Percentiles rank a stretch among this genome's conserved stretches.
Evolutionary conservation across 2,797 vertebrate species (phyloP).

Genomic region (Lycodopsis pacificus): DNA sequence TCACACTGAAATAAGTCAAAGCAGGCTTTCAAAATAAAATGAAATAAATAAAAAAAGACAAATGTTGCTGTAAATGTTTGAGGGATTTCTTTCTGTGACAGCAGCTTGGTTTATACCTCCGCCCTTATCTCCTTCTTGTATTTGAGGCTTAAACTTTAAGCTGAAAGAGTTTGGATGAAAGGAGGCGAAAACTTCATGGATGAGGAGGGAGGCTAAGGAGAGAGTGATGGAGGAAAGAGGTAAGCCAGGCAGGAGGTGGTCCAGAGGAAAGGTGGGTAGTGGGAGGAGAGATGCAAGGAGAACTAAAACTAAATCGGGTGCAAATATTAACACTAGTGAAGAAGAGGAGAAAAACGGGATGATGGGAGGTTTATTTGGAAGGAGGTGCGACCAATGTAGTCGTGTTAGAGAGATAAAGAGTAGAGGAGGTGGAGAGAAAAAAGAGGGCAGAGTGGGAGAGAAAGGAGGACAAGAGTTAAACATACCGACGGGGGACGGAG

Average conservation of each 20-base stretch:
- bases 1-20: background rate
- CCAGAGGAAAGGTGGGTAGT: background rate
- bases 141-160: slow-evolving; percentile 32
- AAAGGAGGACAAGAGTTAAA: slow-evolving; percentile 33
- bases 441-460: background rate
- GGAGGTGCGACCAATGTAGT: background rate
- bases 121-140: background rate
- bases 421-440: slow-evolving; percentile 7
- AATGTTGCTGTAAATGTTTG: background rate
- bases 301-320: background rate
- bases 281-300: background rate
- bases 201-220: background rate
- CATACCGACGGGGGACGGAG: slow-evolving; percentile 17
- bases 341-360: background rate
- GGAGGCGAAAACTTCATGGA: slow-evolving; percentile 15
- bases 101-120: background rate
- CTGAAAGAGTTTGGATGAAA: slow-evolving; percentile 20
- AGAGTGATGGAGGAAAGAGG: background rate
- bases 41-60: background rate
- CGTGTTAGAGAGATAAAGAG: background rate
- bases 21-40: background rate
- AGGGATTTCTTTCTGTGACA: background rate
- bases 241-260: background rate
- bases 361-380: background rate
- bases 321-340: background rate